A percentile compares a stretch with the other conserved stretches of the same genome.
These are phyloP conservation scores for Anas platyrhynchos DNA, from an alignment of 2,113 vertebrate species.

Conservation along the genomic window DNA sequence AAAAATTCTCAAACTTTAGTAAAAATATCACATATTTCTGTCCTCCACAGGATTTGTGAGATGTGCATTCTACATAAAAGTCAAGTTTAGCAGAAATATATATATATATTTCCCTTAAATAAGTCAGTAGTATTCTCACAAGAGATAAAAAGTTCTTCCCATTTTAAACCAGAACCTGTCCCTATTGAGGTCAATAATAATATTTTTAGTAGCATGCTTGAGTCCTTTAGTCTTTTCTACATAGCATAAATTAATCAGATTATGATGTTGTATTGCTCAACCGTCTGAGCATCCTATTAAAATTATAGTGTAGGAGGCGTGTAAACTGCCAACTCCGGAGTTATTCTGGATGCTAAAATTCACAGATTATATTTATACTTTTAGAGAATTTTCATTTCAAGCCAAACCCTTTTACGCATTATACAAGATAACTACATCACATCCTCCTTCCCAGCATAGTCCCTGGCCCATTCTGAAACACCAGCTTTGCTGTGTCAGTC, in stretches of 20 bases:
- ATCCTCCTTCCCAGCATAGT: neutral
- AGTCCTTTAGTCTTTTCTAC: neutral
- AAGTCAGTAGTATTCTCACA: neutral
- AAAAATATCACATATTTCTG: neutral
- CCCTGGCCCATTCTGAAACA: no score
- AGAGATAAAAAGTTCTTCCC: neutral
- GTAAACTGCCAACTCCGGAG: neutral
- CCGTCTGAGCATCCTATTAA: neutral
- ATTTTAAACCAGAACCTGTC: neutral
- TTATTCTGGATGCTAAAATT: neutral
- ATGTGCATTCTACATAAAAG: neutral
- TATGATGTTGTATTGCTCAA: neutral
- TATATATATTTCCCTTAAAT: neutral
- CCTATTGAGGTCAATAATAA: neutral
- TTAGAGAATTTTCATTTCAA: neutral
- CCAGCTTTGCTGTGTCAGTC: neutral
- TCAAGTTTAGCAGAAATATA: neutral
- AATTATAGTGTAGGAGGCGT: neutral
- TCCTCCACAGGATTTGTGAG: rapidly evolving
- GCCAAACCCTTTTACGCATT: neutral
- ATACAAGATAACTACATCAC: rapidly evolving
- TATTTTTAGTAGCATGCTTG: neutral
- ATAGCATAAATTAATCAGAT: neutral
- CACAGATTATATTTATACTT: neutral
- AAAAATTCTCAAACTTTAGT: neutral